Base-by-base conservation (phyloP, 1,140 invertebrate species). In the Galleria mellonella region DNA sequence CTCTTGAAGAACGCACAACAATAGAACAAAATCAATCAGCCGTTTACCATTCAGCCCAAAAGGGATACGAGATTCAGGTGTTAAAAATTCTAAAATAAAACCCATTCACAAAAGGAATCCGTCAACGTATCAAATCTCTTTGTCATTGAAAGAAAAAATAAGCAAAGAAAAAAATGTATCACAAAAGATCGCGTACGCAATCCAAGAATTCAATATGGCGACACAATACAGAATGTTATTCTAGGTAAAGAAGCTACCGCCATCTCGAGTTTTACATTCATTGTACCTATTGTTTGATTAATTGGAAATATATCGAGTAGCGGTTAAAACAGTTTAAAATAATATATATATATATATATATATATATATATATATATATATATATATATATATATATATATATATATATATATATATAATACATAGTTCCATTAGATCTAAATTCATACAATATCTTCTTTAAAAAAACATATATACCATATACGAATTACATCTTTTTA, bases 81-180 rank as follows among this genome's bases (percentile, higher is more conserved):
- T 83, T 74, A 79, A 68, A 70, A 63, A 58, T 39, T 54, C 51
- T 55, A 67, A 62, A 71, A 75, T 62, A 63, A 61, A 59, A 62
- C 55, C 62, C 61, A 71, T 68, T 64, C 62, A 72, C 48, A 66
- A 62, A 55, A 36, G 39, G 60, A 57, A 74, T 77, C 64, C 70
- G 67, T 76, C 71, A 69, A 64, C 65, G 74, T 68, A 77, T 82
- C 72, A 69, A 69, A 75, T 73, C 62, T 57, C 62, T 50, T 56
- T 56, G 55, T 60, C 32, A 27, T 32, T 45, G 11, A 32, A 62
- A 66, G 65, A 63, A 57, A 47, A 53, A 33, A 51, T 56, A n/a
- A n/a, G n/a, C n/a, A 51, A 68, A 60, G 56, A 66, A 65, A 71
- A 72, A 62, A 63, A 23, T 3, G 31, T 62, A 51, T 66, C 51